Conservation (phyloP, 1,140 invertebrate genomes). For the Cydia splendana region DNA sequence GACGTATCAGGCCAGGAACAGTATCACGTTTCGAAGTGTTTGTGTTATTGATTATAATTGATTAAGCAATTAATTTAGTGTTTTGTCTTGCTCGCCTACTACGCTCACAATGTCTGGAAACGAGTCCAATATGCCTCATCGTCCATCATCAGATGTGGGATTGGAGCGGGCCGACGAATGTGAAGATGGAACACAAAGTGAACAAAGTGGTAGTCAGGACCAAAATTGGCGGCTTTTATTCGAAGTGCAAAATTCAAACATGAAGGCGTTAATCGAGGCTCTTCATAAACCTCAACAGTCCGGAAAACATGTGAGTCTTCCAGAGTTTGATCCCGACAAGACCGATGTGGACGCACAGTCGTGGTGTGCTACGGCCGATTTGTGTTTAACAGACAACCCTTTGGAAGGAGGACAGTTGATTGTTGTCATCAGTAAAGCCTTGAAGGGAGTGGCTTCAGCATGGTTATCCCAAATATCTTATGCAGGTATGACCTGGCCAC, state of each 20-base stretch:
- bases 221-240: conserved; percentile 37
- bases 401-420: conserved; percentile 37
- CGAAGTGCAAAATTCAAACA: conserved; percentile 40
- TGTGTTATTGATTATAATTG: no score
- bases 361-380: conserved; percentile 42
- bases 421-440: conserved; percentile 39
- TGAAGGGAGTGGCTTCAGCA: conserved; percentile 46
- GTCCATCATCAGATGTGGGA: no score
- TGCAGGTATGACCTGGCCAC: conserved; percentile 50
- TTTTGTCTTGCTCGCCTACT: no score
- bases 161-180: no score
- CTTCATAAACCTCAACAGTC: conserved; percentile 21
- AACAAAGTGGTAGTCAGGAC: no score
- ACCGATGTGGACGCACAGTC: conserved; percentile 35
- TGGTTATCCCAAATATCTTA: conserved; percentile 50
- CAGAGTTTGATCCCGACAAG: conserved; percentile 42
- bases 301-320: conserved; percentile 10
- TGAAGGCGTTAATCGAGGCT: conserved; percentile 39
- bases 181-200: no score
- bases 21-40: no score
- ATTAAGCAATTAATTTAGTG: no score
- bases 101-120: no score
- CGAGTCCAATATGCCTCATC: no score
- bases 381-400: conserved; percentile 38
- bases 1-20: no score